Percentiles rank a stretch among this genome's conserved stretches.
These are phyloP conservation scores for Ptilonorhynchus violaceus DNA, from an alignment of 2,113 vertebrate genomes.

Conservation along the genomic window DNA sequence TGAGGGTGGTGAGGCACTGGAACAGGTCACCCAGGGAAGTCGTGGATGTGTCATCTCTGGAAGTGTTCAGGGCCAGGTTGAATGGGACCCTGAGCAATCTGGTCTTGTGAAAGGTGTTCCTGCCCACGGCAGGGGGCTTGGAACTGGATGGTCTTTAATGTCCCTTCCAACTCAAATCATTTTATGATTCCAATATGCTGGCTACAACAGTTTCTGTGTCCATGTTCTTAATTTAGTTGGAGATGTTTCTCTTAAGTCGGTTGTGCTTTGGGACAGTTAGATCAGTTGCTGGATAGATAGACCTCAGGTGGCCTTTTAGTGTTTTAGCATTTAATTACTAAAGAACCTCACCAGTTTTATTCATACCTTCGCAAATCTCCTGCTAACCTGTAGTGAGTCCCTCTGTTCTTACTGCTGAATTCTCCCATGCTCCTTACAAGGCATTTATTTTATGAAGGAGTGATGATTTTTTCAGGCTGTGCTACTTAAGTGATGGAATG, in stretches of 20 bases:
- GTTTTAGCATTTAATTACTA: not conserved
- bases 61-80: not conserved
- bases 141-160: not conserved
- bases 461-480: not conserved
- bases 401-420: not conserved
- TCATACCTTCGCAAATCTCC: not conserved
- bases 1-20: not conserved
- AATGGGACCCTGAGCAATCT: not conserved
- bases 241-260: not conserved
- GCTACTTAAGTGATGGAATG: not conserved
- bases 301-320: not conserved
- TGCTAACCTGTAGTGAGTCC: not conserved
- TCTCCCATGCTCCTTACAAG: not conserved
- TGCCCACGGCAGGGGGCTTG: rapidly evolving
- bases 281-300: not conserved
- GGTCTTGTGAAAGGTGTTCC: not conserved
- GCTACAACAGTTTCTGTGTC: not conserved
- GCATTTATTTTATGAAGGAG: not conserved
- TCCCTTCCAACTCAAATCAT: not conserved
- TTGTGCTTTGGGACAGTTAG: not conserved
- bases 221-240: not conserved
- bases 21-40: rapidly evolving
- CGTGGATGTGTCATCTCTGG: rapidly evolving
- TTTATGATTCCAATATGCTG: not conserved
- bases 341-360: not conserved